Evolutionary conservation across 2,888 invertebrate genomes (phyloP).

Genomic region (Cloeon dipterum): DNA sequence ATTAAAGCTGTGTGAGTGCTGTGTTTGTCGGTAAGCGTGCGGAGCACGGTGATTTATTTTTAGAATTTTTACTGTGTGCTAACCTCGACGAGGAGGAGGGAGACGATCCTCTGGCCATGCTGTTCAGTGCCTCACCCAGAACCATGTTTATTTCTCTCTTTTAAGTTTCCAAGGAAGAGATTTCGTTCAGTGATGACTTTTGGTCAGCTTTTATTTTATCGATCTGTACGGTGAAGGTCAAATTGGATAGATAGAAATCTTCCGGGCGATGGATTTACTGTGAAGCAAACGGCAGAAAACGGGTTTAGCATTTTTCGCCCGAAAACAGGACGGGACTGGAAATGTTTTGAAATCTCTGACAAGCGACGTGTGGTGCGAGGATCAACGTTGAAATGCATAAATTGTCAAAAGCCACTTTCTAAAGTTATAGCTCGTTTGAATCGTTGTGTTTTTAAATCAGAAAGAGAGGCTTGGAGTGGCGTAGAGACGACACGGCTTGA

Average conservation of each 20-base stretch:
- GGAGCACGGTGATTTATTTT: no score
- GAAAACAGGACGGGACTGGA: no score
- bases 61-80: no score
- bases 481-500: no score
- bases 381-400: no score
- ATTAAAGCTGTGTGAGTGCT: neutral
- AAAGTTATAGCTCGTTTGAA: no score
- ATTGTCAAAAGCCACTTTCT: no score
- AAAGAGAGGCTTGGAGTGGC: no score
- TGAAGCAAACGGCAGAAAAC: neutral
- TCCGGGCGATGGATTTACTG: neutral
- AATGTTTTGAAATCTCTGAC: no score
- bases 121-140: constrained; percentile 13
- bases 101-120: constrained; percentile 7
- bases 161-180: neutral
- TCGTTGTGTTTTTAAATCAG: no score
- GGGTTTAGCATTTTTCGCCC: neutral
- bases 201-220: no score
- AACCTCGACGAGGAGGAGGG: constrained; percentile 13
- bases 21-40: neutral
- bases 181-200: neutral
- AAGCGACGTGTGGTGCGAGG: no score
- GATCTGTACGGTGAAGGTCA: constrained; percentile 1
- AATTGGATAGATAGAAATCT: neutral
- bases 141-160: constrained; percentile 15